phyloP scores from a whole-genome alignment of 2,113 vertebrate species.

The Panthera leo region DNA sequence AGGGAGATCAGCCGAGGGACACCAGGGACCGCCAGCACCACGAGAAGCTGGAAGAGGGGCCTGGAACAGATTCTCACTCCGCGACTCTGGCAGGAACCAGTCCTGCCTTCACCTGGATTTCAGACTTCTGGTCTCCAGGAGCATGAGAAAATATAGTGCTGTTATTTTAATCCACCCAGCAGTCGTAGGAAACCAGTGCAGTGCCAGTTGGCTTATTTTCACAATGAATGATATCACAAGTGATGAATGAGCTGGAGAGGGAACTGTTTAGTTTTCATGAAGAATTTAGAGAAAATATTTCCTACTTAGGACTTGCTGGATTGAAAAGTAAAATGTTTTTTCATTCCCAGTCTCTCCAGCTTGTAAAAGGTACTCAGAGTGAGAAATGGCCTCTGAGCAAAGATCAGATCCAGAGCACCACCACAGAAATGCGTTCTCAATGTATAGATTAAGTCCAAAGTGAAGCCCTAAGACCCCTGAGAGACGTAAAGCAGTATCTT shows the following conservation, averaged over 20 bases:
- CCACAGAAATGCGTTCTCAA: neutral
- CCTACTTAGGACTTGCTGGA: neutral
- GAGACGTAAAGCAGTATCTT: neutral
- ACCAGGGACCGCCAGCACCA: rapidly evolving
- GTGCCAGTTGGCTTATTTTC: neutral
- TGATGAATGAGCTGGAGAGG: neutral
- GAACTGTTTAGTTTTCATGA: neutral
- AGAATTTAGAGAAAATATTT: neutral
- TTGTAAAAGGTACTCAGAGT: neutral
- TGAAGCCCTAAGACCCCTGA: neutral
- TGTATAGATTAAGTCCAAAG: too few relatives aligned
- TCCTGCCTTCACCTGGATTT: neutral
- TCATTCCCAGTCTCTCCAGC: neutral
- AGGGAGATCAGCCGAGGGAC: neutral
- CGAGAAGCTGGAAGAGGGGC: neutral
- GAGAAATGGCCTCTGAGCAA: neutral
- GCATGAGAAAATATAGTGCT: rapidly evolving
- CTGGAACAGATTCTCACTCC: rapidly evolving
- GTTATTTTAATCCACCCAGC: neutral
- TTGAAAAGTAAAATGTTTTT: neutral
- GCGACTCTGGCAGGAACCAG: neutral
- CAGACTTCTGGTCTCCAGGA: neutral
- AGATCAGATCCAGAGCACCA: neutral
- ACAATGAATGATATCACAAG: neutral
- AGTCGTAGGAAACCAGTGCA: too few relatives aligned